These are phyloP conservation scores for Drosophila sucinea DNA, from an alignment of 1,140 invertebrate genomes.

Conservation along the genomic window DNA sequence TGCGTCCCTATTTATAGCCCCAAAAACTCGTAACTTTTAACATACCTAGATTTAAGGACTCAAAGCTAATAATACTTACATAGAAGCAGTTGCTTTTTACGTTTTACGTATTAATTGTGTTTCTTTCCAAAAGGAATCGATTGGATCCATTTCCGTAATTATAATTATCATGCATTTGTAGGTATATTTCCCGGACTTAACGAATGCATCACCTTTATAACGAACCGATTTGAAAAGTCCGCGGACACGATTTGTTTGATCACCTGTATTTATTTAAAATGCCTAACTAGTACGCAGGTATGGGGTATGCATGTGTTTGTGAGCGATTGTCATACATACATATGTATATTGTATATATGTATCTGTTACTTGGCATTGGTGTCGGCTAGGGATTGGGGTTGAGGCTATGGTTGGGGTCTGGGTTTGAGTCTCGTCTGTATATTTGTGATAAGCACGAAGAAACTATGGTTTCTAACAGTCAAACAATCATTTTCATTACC, in stretches of 20 bases:
- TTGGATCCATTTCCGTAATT: too few species aligned
- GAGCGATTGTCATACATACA: background rate
- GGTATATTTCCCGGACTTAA: background rate
- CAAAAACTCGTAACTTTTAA: too few species aligned
- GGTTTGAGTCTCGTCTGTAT: background rate
- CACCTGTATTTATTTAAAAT: constrained; percentile 72
- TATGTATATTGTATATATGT: background rate
- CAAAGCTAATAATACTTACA: too few species aligned
- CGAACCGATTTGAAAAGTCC: background rate
- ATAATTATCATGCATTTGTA: constrained; percentile 15
- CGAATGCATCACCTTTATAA: constrained; percentile 10
- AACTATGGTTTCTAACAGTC: constrained; percentile 17
- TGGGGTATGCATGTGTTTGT: background rate
- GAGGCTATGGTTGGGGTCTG: constrained; percentile 7
- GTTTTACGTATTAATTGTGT: background rate
- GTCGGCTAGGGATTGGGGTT: background rate
- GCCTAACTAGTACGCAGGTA: constrained; percentile 25
- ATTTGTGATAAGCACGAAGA: constrained; percentile 41
- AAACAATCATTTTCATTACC: constrained; percentile 25
- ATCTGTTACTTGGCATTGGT: background rate
- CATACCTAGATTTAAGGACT: too few species aligned
- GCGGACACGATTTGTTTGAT: constrained; percentile 48
- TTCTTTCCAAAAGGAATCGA: background rate
- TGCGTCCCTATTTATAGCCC: too few species aligned
- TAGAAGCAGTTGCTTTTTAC: too few species aligned